Conservation (phyloP, 2,113 vertebrate genomes). For the Gorilla gorilla region DNA sequence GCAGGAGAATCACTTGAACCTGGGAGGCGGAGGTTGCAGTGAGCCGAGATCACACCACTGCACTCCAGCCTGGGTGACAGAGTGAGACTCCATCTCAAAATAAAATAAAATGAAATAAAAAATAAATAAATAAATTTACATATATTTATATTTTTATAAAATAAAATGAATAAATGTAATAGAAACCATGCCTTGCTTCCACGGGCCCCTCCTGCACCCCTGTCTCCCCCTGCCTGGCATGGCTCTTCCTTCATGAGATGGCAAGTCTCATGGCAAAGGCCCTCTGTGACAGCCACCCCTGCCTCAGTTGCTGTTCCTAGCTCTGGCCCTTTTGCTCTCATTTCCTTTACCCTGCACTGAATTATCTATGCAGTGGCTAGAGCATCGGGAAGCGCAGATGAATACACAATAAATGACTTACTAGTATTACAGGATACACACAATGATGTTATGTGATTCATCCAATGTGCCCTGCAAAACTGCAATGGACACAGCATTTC, state of each 20-base stretch:
- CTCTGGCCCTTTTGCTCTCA: background rate
- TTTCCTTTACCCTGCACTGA: background rate
- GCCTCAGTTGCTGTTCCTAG: accelerated
- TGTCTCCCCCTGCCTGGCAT: background rate
- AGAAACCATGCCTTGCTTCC: background rate
- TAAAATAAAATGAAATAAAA: too few relatives aligned
- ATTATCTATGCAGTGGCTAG: background rate
- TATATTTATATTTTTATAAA: too few relatives aligned
- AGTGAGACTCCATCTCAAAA: background rate
- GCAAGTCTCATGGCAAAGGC: background rate
- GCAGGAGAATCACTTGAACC: background rate
- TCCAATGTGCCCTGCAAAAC: background rate
- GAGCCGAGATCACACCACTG: background rate
- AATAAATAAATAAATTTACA: too few relatives aligned
- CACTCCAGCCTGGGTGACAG: background rate
- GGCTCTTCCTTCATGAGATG: background rate
- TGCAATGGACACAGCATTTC: background rate
- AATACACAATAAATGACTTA: background rate
- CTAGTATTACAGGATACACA: background rate
- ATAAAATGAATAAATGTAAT: background rate
- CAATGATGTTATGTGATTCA: background rate
- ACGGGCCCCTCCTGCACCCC: background rate
- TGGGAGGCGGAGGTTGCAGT: background rate
- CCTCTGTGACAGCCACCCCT: background rate
- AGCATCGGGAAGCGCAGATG: background rate